Evolutionary conservation across 2,888 invertebrate genomes (phyloP).

Genomic region (Dioctria rufipes): DNA sequence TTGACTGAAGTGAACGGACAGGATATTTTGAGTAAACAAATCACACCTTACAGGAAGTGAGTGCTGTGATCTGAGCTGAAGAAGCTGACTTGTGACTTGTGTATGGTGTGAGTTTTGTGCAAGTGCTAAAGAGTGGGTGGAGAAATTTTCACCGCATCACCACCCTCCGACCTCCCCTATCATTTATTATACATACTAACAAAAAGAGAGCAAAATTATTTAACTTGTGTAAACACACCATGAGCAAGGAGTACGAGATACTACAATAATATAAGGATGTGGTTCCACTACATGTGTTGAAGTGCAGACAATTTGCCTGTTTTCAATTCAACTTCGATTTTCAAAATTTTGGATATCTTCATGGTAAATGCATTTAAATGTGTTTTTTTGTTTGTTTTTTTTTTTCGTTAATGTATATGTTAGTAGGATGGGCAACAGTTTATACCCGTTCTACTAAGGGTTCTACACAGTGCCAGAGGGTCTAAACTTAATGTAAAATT

Average conservation of each 20-base stretch:
- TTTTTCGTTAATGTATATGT: neutral
- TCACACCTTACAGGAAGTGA: slow-evolving; percentile 15
- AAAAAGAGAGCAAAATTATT: slow-evolving; percentile 8
- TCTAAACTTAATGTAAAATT: neutral
- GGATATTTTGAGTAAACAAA: slow-evolving; percentile 47
- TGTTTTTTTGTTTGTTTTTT: neutral
- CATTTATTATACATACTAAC: neutral
- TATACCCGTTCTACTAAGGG: neutral
- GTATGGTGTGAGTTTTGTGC: slow-evolving; percentile 12
- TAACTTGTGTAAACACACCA: slow-evolving; percentile 12
- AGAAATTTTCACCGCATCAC: neutral
- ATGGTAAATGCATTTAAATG: slow-evolving; percentile 17
- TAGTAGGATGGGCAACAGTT: neutral
- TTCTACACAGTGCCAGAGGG: neutral
- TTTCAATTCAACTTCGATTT: neutral
- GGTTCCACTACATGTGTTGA: neutral
- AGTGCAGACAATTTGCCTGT: neutral
- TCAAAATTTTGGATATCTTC: slow-evolving; percentile 9
- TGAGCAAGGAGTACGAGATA: neutral
- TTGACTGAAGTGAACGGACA: slow-evolving; percentile 33
- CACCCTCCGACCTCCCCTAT: neutral
- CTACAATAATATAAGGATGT: neutral
- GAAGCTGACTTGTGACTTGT: neutral
- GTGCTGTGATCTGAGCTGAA: neutral
- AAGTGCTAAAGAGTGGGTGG: neutral